phyloP scores from a whole-genome alignment of 2,797 vertebrate genomes.

The Brachyalestes nurse region DNA sequence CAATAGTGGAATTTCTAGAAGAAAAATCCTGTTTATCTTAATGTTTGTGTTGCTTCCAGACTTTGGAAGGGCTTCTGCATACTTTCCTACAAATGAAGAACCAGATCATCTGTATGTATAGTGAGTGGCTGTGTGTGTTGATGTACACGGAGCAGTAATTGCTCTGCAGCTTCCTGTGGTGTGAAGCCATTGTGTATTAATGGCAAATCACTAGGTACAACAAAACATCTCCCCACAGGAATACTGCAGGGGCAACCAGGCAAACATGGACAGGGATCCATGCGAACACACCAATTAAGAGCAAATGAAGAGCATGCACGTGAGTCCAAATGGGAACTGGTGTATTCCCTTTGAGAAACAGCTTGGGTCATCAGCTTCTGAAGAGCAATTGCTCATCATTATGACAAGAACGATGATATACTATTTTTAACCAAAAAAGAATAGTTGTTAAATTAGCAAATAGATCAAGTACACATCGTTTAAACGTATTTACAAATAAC shows the following conservation, averaged over 20 bases:
- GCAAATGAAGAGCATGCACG: slow-evolving; percentile 26
- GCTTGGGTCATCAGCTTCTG: slow-evolving; percentile 18
- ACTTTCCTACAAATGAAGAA: too few relatives aligned
- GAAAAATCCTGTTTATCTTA: too few relatives aligned
- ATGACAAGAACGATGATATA: neutral
- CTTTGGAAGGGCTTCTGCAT: too few relatives aligned
- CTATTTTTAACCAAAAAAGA: neutral
- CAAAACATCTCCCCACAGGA: slow-evolving; percentile 54
- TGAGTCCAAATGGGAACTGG: slow-evolving; percentile 34
- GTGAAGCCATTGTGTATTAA: slow-evolving; percentile 46
- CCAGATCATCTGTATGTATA: neutral
- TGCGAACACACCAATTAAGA: slow-evolving; percentile 64
- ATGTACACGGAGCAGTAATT: slow-evolving; percentile 26
- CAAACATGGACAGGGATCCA: slow-evolving; percentile 49
- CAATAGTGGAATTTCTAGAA: too few relatives aligned
- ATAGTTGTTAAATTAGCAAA: too few relatives aligned
- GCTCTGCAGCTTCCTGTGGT: slow-evolving; percentile 31
- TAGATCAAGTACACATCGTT: neutral
- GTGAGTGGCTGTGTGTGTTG: neutral
- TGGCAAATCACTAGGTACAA: slow-evolving; percentile 53
- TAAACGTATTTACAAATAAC: neutral
- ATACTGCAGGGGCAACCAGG: slow-evolving; percentile 35
- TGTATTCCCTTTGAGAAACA: slow-evolving; percentile 20
- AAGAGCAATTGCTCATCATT: neutral
- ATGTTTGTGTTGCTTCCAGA: too few relatives aligned